phyloP scores from a whole-genome alignment of 2,113 vertebrate genomes.

The Lepisosteus oculatus region DNA sequence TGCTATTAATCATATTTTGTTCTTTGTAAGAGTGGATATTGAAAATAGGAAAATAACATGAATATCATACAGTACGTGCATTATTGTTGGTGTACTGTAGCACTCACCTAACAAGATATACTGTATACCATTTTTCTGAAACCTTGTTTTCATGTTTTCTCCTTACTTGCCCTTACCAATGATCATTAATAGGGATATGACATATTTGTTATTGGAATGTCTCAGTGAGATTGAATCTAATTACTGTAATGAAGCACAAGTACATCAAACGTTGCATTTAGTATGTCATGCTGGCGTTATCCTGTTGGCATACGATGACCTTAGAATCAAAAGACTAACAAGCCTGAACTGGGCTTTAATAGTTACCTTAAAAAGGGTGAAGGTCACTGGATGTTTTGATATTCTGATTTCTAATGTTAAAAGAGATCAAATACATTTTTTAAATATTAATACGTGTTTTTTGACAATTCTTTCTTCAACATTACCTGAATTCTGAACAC shows the following conservation, averaged over 20 bases:
- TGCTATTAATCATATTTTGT: background rate
- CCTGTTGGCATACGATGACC: constrained; percentile 15
- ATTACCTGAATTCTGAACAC: no score
- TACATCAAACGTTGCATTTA: constrained; percentile 18
- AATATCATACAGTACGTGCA: no score
- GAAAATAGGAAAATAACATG: no score
- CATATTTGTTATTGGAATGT: constrained; percentile 8
- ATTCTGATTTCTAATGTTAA: no score
- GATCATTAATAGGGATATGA: constrained; percentile 9
- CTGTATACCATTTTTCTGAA: no score
- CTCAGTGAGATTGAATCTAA: constrained; percentile 24
- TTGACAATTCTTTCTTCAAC: background rate
- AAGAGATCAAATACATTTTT: no score
- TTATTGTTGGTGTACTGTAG: no score
- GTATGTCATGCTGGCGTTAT: constrained; percentile 10
- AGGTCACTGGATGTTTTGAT: constrained; percentile 6
- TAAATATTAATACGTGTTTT: no score
- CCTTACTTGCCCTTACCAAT: background rate
- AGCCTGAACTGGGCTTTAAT: constrained; percentile 8
- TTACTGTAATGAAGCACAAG: constrained; percentile 14
- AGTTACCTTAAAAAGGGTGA: constrained; percentile 21
- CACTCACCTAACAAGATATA: no score
- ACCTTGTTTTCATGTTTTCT: background rate
- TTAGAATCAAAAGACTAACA: constrained; percentile 16
- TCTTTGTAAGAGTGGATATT: background rate